Base-by-base conservation (phyloP, 2,797 vertebrate species). In the Euthynnus affinis region DNA sequence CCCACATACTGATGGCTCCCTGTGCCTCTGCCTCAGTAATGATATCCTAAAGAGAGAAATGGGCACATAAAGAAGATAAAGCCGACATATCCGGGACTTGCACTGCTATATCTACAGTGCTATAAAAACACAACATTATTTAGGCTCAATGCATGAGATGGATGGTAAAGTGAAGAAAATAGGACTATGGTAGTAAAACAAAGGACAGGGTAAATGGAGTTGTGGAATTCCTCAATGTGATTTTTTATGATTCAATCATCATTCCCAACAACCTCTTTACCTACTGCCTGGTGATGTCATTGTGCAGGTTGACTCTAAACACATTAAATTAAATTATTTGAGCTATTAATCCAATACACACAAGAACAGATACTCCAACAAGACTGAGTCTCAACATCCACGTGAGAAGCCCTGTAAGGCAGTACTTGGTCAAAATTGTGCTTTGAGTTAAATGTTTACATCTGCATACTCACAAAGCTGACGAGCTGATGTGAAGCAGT, bases 11-110 rank as follows among this genome's bases (percentile, higher is more conserved):
- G 78, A 86, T 73, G 75, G 42, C 78, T 82, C 59, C 22, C 78
- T 37, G 72, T 52, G 73, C 67, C 78, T 82, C 60, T 61, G 84
- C 23, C 69, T 59, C 70, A 58, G 86, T 90, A 93, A 93, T 89
- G 85, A 89, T 75, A 90, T 89, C 84, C 85, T 89, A 88, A 90
- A 90, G 80, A 88, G 84, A 90, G 88, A 82, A 89, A 92, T 86
- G 62, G 73, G 80, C 81, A 85, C 83, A 90, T 86, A 89, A 88
- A 90, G 73, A 88, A 92, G 88, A 93, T 82, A 90, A 91, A 92
- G 82, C 71, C 51, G 60, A 78, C 71, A 77, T 60, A 86, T 74
- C 78, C 46, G 14, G 61, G 69, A 46, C 48, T 81, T 66, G 74
- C 69, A 59, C 70, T 52, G 77, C 68, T 87, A 56, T 85, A 88